These are phyloP conservation scores for Rousettus madagascariensis DNA, from an alignment of 2,797 vertebrate genomes.

Conservation along the genomic window DNA sequence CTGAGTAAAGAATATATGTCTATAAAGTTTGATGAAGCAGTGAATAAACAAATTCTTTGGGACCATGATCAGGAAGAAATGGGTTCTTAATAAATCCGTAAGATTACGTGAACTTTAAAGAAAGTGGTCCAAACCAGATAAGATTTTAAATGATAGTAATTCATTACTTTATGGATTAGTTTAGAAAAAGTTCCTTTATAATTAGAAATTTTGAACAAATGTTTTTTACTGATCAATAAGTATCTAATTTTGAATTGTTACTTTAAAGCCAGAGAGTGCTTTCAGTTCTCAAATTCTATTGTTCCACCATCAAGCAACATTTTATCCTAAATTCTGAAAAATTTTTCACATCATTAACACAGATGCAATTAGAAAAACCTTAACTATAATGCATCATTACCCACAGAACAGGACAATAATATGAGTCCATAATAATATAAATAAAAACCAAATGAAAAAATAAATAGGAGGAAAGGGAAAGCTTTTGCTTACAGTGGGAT, in stretches of 20 bases:
- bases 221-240: not conserved
- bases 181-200: not conserved
- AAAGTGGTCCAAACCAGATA: not conserved
- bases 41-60: not conserved
- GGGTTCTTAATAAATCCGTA: constrained; percentile 2
- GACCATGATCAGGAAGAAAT: not conserved
- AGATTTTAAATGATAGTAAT: not conserved
- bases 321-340: constrained; percentile 19
- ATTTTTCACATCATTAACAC: not conserved
- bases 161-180: not conserved
- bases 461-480: not conserved
- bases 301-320: not conserved
- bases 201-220: not conserved
- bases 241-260: not conserved
- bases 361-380: not conserved
- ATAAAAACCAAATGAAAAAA: not conserved
- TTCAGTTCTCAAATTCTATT: not conserved
- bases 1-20: not conserved
- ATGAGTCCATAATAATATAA: not conserved
- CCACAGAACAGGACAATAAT: not conserved
- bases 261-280: not conserved
- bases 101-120: not conserved
- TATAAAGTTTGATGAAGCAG: not conserved
- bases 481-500: not conserved
- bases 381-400: not conserved